Evolutionary conservation across 2,888 invertebrate species (phyloP).

Genomic region (Alloplasta piceator): DNA sequence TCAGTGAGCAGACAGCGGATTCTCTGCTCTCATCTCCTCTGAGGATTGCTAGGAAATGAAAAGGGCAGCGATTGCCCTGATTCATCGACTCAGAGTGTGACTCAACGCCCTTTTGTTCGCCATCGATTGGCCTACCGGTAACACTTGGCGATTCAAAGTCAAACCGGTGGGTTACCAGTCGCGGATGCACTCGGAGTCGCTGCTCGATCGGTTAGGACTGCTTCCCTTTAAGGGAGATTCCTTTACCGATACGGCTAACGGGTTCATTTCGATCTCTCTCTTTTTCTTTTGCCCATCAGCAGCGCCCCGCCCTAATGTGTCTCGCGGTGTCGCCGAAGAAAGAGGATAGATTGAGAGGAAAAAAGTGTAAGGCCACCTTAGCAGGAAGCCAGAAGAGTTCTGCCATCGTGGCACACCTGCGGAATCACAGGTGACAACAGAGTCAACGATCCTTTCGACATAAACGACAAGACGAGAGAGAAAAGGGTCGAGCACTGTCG

Average conservation of each 20-base stretch:
- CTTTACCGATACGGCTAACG: slow-evolving; percentile 77
- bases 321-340: not conserved
- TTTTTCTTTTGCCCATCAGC: not conserved
- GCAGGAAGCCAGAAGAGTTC: slow-evolving; percentile 39
- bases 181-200: not conserved
- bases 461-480: slow-evolving; percentile 6
- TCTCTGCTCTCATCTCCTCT: too few species aligned
- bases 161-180: not conserved
- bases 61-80: too few species aligned
- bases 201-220: slow-evolving; percentile 59
- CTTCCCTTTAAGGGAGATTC: slow-evolving; percentile 76
- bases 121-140: slow-evolving; percentile 9
- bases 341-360: slow-evolving; percentile 13
- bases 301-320: slow-evolving; percentile 38
- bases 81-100: too few species aligned
- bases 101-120: not conserved
- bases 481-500: slow-evolving; percentile 15
- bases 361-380: slow-evolving; percentile 34
- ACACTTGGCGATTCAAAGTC: slow-evolving; percentile 5
- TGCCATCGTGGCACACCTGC: slow-evolving; percentile 50
- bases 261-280: slow-evolving; percentile 70
- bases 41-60: too few species aligned
- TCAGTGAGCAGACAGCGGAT: not conserved
- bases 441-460: slow-evolving; percentile 53
- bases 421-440: slow-evolving; percentile 48